Conservation (phyloP, 2,888 invertebrate species). For the Ceriagrion tenellum region DNA sequence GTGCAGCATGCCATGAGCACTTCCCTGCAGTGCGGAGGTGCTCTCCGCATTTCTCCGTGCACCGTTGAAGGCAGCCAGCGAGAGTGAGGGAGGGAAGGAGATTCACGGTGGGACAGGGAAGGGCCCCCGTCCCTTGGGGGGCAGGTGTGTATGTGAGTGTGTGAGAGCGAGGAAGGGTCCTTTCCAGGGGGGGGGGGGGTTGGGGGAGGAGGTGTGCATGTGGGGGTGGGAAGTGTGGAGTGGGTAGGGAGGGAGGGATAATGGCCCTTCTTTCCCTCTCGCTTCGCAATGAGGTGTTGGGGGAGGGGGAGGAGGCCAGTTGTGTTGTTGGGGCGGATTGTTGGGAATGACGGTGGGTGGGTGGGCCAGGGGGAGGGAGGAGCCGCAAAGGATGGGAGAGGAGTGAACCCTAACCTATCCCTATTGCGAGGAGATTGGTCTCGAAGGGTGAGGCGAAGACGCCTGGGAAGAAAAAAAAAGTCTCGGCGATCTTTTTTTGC, state of each 20-base stretch:
- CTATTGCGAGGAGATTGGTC: constrained; percentile 32
- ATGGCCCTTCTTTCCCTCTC: too few relatives aligned
- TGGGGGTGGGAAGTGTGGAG: too few relatives aligned
- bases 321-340: not conserved
- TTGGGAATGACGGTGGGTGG: not conserved
- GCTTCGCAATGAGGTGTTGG: not conserved
- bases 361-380: not conserved
- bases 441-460: not conserved
- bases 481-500: not conserved
- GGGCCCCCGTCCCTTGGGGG: not conserved
- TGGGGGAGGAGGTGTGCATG: not conserved
- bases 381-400: not conserved
- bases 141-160: not conserved
- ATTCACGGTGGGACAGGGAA: not conserved
- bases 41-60: too few relatives aligned
- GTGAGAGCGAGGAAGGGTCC: not conserved
- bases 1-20: too few relatives aligned
- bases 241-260: too few relatives aligned
- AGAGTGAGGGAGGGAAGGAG: not conserved
- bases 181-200: not conserved
- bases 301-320: not conserved
- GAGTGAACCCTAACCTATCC: constrained; percentile 58
- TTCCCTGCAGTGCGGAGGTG: too few relatives aligned
- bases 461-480: not conserved
- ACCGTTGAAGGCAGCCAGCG: too few relatives aligned